Evolutionary conservation across 2,797 vertebrate species (phyloP), one percentile per base, ranked within the genome.

Genomic region (Sebastolobus altivelis): DNA sequence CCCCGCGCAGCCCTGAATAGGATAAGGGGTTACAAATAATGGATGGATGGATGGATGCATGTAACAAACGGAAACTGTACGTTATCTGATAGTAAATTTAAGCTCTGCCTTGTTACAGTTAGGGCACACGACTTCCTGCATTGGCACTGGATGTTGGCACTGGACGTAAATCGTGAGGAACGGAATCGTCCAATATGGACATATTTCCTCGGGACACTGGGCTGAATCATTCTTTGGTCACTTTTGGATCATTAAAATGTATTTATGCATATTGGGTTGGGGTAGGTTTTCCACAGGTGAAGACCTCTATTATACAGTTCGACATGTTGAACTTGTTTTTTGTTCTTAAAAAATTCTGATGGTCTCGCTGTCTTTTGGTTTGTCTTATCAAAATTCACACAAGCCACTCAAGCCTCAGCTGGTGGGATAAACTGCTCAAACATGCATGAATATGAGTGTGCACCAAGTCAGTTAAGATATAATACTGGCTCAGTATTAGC

Each of bases 401-500:
- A 31, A 67, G 56, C 43, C 62, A 49, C 37, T 61, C 4, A 38
- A 59, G 12, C 16, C 7, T 65, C 40, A 60, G 3, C 49, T 54
- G 27, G 8, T 43, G 25, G 49, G 20, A 46, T 29, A 43, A 73
- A 65, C 37, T 11, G n/a, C 54, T 60, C 43, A 77, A 40, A 77
- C 69, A 16, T 16, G 46, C 27, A 54, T 61, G 25, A 75, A 31
- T 58, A 16, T 54, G 46, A 82, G 16, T 62, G 16, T 11, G n/a
- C 25, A 56, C 35, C 6, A 56, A 18, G 54, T 70, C 38, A 61
- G 22, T 60, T 71, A 71, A 49, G 29, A 40, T 72, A 54, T 54
- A 68, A 68, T 37, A 56, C 27, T n/a, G 22, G 33, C 63, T 63
- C 13, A 35, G 58, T 66, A 25, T 58, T 27, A 31, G 31, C 54